Conservation (phyloP, 92 coral and sea anemone genomes). For the Parazoanthus darwini region DNA sequence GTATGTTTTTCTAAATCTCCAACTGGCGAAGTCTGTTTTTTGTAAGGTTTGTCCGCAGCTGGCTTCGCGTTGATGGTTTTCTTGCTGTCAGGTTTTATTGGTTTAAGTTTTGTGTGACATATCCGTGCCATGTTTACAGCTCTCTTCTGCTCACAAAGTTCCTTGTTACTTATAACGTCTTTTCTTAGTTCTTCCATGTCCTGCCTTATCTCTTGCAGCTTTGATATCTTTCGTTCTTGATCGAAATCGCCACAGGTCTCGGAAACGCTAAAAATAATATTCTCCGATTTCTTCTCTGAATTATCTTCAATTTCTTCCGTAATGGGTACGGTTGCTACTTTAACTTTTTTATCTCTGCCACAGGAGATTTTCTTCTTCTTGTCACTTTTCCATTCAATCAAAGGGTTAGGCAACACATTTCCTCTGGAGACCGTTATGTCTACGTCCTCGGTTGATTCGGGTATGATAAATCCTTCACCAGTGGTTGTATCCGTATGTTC, state of each 20-base stretch:
- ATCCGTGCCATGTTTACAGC: background rate
- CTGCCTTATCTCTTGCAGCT: conserved; percentile 16
- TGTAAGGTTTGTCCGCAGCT: background rate
- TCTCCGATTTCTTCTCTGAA: background rate
- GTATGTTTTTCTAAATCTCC: background rate
- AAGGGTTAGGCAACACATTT: background rate
- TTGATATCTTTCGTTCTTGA: background rate
- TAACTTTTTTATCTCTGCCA: too few species aligned
- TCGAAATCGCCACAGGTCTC: background rate
- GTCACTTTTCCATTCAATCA: background rate
- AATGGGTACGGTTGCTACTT: background rate
- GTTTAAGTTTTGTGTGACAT: background rate
- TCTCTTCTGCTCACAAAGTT: background rate
- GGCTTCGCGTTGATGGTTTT: background rate
- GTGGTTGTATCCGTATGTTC: too few species aligned
- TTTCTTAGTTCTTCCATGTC: conserved; percentile 20
- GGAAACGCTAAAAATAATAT: background rate
- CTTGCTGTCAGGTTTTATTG: background rate
- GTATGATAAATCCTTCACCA: background rate
- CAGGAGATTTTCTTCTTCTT: background rate
- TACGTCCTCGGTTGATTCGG: background rate
- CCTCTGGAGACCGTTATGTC: background rate
- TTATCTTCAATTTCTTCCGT: background rate
- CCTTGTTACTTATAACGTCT: background rate
- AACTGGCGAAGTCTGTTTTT: background rate